Conservation (phyloP, 2,888 invertebrate species). For the Cryptus armator region DNA sequence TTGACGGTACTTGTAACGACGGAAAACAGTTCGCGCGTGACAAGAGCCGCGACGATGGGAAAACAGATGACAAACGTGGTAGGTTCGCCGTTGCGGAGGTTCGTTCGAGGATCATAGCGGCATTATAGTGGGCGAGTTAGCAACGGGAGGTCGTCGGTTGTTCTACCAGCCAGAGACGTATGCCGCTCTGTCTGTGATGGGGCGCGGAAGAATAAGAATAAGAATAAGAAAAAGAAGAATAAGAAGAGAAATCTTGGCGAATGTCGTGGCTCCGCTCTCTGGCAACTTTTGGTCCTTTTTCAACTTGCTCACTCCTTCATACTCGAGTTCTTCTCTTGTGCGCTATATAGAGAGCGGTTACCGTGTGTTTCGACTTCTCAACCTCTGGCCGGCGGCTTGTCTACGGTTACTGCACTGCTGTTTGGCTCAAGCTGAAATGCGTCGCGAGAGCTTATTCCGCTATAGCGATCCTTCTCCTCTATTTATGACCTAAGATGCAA, state of each 20-base stretch:
- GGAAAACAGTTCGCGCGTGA: slow-evolving; percentile 35
- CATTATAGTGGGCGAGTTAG: slow-evolving; percentile 47
- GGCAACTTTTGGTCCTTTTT: slow-evolving; percentile 1
- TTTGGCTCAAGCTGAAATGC: slow-evolving; percentile 30
- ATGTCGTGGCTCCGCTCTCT: background rate
- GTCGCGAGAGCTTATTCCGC: slow-evolving; percentile 53
- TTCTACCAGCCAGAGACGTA: slow-evolving; percentile 36
- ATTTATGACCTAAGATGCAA: slow-evolving; percentile 62
- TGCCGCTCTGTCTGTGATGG: slow-evolving; percentile 21
- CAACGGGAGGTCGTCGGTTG: slow-evolving; percentile 59
- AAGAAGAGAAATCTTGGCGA: slow-evolving; percentile 23
- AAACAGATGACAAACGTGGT: slow-evolving; percentile 53
- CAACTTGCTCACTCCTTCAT: background rate
- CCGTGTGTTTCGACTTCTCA: slow-evolving; percentile 19
- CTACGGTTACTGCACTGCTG: slow-evolving; percentile 40
- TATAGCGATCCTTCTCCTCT: slow-evolving; percentile 30
- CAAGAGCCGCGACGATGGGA: slow-evolving; percentile 47
- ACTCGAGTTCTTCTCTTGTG: background rate
- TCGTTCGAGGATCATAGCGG: slow-evolving; percentile 42
- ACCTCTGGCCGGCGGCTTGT: slow-evolving; percentile 48
- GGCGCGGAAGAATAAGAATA: slow-evolving; percentile 23
- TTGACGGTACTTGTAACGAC: slow-evolving; percentile 45
- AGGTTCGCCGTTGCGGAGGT: slow-evolving; percentile 35
- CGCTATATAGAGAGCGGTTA: background rate
- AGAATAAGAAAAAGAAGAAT: slow-evolving; percentile 18